Conservation (phyloP, 2,113 vertebrate genomes). For the Melospiza melodia region DNA sequence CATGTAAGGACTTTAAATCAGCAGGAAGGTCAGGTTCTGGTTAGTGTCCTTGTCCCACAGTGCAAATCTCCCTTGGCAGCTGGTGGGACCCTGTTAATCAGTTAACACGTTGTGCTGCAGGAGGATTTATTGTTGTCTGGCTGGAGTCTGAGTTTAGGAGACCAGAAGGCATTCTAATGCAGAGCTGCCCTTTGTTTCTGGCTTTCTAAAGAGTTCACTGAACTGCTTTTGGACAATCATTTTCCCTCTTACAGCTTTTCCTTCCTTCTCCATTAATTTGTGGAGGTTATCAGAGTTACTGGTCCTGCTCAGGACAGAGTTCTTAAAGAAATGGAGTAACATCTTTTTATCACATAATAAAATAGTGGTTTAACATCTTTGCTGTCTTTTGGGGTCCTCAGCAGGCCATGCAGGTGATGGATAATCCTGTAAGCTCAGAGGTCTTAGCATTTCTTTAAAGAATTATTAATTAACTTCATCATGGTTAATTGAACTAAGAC, state of each 20-base stretch:
- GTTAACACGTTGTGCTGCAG: not conserved
- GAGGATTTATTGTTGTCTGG: slow-evolving; percentile 61
- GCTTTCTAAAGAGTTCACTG: slow-evolving; percentile 6
- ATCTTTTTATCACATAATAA: not conserved
- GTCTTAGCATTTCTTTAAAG: not conserved
- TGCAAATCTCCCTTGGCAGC: slow-evolving; percentile 48
- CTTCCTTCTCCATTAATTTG: not conserved
- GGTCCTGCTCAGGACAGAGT: not conserved
- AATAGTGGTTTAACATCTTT: not conserved
- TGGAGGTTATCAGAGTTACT: not conserved
- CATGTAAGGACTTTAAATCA: not conserved
- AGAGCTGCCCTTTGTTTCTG: slow-evolving; percentile 59
- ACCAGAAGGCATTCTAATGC: slow-evolving; percentile 65
- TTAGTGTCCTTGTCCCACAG: slow-evolving; percentile 2
- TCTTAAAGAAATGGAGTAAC: not conserved
- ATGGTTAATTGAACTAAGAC: slow-evolving; percentile 18
- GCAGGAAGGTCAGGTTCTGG: slow-evolving; percentile 4
- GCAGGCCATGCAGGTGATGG: not conserved
- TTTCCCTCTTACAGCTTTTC: not conserved
- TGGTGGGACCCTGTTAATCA: slow-evolving; percentile 41
- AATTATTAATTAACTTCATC: not conserved
- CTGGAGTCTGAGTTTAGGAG: slow-evolving; percentile 45
- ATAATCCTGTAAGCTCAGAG: slow-evolving; percentile 5
- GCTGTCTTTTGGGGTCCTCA: not conserved
- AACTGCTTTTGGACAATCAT: not conserved